phyloP scores from a whole-genome alignment of 2,113 vertebrate genomes.

The Cebidichthys violaceus region DNA sequence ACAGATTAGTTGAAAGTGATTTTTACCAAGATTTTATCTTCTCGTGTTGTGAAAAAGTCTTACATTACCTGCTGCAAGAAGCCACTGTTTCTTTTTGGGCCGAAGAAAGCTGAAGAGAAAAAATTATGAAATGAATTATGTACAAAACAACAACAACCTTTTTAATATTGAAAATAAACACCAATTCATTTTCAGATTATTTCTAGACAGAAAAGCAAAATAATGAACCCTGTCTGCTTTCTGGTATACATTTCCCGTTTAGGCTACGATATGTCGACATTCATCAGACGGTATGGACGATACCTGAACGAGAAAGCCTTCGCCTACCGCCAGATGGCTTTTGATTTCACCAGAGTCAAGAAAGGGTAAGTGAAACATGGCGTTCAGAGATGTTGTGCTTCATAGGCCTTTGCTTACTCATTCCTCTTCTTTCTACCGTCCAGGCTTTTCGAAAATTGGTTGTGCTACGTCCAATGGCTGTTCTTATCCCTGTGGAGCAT shows the following conservation, averaged over 20 bases:
- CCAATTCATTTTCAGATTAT: background rate
- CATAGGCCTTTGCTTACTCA: background rate
- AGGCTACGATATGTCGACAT: conserved; percentile 98
- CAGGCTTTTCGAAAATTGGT: background rate
- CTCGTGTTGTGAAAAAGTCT: background rate
- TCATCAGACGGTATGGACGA: conserved; percentile 96
- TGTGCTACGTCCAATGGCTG: background rate
- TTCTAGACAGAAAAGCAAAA: background rate
- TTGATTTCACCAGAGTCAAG: conserved; percentile 99
- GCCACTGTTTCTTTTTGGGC: background rate
- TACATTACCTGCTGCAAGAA: background rate
- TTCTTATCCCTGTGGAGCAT: background rate
- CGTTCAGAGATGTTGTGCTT: background rate
- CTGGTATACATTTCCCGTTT: background rate
- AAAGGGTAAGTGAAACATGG: conserved; percentile 88
- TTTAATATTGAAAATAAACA: background rate
- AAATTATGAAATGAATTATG: background rate
- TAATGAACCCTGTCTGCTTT: background rate
- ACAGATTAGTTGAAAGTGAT: background rate
- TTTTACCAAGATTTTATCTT: background rate
- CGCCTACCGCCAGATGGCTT: conserved; percentile 99
- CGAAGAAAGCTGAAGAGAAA: background rate
- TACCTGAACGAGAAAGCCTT: conserved; percentile 99
- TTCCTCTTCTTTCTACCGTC: background rate
- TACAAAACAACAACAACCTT: background rate